phyloP scores from a whole-genome alignment of 2,797 vertebrate genomes.

The Melanotaenia trifasciata region DNA sequence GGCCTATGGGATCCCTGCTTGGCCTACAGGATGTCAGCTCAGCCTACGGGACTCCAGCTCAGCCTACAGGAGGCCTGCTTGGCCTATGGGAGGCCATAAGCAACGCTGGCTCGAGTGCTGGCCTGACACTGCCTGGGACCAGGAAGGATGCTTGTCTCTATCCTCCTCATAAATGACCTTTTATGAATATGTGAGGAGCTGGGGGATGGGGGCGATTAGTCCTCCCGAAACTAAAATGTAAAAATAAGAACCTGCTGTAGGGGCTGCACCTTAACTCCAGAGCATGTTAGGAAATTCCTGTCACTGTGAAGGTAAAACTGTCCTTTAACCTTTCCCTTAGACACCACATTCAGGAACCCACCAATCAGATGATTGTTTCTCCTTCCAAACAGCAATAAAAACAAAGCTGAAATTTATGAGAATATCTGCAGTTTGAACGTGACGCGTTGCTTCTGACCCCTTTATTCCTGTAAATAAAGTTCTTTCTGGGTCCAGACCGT shows the following conservation, averaged over 20 bases:
- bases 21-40: slow-evolving; percentile 7
- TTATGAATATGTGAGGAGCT: slow-evolving; percentile 68
- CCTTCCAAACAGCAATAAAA: too few relatives aligned
- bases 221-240: slow-evolving; percentile 31
- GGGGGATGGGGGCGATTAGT: slow-evolving; percentile 35
- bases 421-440: too few relatives aligned
- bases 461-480: too few relatives aligned
- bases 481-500: too few relatives aligned
- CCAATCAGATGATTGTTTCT: background rate
- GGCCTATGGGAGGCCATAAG: too few relatives aligned
- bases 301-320: slow-evolving; percentile 5
- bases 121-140: too few relatives aligned
- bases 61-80: too few relatives aligned
- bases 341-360: background rate
- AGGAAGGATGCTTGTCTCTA: slow-evolving; percentile 21
- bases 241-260: slow-evolving; percentile 28
- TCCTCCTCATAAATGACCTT: slow-evolving; percentile 57
- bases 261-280: slow-evolving; percentile 64
- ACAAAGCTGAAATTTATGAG: too few relatives aligned
- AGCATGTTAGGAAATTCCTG: background rate
- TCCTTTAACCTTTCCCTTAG: slow-evolving; percentile 20
- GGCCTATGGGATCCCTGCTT: too few relatives aligned
- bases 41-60: slow-evolving; percentile 31
- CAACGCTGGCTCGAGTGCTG: too few relatives aligned
- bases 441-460: too few relatives aligned